Evolutionary conservation across 2,888 invertebrate genomes (phyloP), one percentile per base, ranked within the genome.

Genomic region (Ophion costatus): DNA sequence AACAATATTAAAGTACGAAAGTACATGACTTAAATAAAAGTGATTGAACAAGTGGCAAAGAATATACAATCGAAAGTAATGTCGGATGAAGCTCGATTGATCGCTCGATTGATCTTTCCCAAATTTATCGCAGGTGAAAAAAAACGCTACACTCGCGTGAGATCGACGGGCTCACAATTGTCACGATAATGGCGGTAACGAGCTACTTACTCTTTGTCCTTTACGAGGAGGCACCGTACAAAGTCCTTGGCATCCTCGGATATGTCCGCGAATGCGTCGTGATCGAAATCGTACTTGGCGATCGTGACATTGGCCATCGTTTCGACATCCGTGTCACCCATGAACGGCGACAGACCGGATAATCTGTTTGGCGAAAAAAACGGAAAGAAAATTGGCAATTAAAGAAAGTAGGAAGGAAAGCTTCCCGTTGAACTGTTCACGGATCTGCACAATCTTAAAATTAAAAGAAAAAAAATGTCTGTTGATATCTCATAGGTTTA

Each of bases 281-380:
- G 99, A 90, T 99, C 98, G 94, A 98, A 99, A 94, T 99, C 99
- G 94, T 98, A 99, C 93, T 98, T 98, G 71, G 98, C 98, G 89
- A 98, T 96, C 2, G 99, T 99, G 45, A 99, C 99, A 94, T 99
- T 99, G n/a, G 98, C 98, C 97, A 99, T 98, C 10, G 99, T 99
- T 94, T 99, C 98, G 89, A 98, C 97, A 94, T 99, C 99, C 69
- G 97, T 98, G 93, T 98, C 98, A 1, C 99, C 99, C 98, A 99
- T 98, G 94, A 99, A 99, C 17, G 99, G 99, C 7, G 99, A 99
- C 83, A 99, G 94, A 6, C 99, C 99, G 51, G 99, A 99, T 90
- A 99, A 94, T 89, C 98, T 98, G 94, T 78, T 63, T 51, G 2
- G 22, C 6, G 14, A 17, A 14, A 56, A 94, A 64, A 73, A 24